These are phyloP conservation scores for Deilephila elpenor DNA, from an alignment of 2,888 invertebrate species.

Conservation along the genomic window DNA sequence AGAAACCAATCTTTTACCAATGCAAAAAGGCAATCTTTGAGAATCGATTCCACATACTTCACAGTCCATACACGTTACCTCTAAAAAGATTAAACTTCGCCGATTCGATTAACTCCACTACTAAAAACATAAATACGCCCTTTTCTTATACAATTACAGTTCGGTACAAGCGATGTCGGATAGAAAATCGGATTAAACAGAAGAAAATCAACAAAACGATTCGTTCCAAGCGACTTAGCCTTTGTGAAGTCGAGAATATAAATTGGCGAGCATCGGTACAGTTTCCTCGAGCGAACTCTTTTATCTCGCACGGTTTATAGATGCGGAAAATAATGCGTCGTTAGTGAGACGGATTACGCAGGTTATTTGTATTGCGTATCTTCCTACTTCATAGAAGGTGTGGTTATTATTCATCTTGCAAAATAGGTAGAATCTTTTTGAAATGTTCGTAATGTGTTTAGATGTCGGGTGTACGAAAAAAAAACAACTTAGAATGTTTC, in stretches of 20 bases:
- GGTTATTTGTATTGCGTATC: background rate
- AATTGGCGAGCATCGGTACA: background rate
- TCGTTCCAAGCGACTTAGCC: background rate
- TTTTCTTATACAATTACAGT: background rate
- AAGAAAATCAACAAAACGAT: slow-evolving; percentile 6
- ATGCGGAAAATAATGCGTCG: slow-evolving; percentile 1
- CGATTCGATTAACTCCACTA: too few species aligned
- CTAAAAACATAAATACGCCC: background rate
- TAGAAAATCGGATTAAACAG: slow-evolving; percentile 6
- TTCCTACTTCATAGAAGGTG: background rate
- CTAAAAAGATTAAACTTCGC: too few species aligned
- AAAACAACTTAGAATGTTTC: too few species aligned
- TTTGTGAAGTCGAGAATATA: slow-evolving; percentile 6
- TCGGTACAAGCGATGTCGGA: background rate
- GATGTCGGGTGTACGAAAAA: too few species aligned
- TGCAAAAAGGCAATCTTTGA: too few species aligned
- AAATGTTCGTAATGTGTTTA: too few species aligned
- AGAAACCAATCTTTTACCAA: too few species aligned
- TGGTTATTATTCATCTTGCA: background rate
- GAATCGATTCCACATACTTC: too few species aligned
- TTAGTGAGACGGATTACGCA: slow-evolving; percentile 3
- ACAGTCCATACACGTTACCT: too few species aligned
- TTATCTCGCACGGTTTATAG: slow-evolving; percentile 1
- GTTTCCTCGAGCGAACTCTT: background rate
- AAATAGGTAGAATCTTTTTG: too few species aligned